phyloP scores from a whole-genome alignment of 2,888 invertebrate genomes.

The Callyntrura guangdongensis region DNA sequence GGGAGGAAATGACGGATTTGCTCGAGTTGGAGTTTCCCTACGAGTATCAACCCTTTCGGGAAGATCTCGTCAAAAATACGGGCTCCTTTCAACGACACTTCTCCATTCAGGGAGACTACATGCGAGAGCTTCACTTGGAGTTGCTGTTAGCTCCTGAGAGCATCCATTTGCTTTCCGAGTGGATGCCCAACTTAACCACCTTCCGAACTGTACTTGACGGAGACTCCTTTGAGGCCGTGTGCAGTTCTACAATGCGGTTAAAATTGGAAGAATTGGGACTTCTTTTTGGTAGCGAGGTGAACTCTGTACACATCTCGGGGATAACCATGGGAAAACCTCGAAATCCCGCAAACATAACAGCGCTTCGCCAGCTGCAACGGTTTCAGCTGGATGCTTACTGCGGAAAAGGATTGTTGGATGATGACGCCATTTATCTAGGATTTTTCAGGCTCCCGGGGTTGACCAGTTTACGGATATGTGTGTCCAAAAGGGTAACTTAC shows the following conservation, averaged over 20 bases:
- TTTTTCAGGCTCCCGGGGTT: background rate
- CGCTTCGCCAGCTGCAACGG: background rate
- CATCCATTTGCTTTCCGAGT: background rate
- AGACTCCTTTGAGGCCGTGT: background rate
- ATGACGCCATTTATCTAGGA: background rate
- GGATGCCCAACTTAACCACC: slow-evolving; percentile 12
- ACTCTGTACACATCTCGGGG: background rate
- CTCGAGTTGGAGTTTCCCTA: slow-evolving; percentile 17
- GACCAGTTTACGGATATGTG: background rate
- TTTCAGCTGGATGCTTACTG: slow-evolving; percentile 11
- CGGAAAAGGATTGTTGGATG: background rate
- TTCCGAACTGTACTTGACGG: background rate
- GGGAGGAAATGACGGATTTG: background rate
- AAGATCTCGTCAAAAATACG: background rate
- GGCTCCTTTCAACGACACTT: background rate
- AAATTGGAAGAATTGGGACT: background rate
- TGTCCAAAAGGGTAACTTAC: background rate
- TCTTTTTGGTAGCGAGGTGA: slow-evolving; percentile 26
- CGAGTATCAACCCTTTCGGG: background rate
- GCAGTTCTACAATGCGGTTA: background rate
- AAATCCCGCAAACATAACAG: background rate
- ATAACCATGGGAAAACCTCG: background rate
- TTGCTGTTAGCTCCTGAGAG: background rate
- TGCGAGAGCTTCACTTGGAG: background rate
- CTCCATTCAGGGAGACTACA: background rate